Evolutionary conservation across 2,888 invertebrate genomes (phyloP), one percentile per base, ranked within the genome.

Genomic region (Gryllus longicercus): DNA sequence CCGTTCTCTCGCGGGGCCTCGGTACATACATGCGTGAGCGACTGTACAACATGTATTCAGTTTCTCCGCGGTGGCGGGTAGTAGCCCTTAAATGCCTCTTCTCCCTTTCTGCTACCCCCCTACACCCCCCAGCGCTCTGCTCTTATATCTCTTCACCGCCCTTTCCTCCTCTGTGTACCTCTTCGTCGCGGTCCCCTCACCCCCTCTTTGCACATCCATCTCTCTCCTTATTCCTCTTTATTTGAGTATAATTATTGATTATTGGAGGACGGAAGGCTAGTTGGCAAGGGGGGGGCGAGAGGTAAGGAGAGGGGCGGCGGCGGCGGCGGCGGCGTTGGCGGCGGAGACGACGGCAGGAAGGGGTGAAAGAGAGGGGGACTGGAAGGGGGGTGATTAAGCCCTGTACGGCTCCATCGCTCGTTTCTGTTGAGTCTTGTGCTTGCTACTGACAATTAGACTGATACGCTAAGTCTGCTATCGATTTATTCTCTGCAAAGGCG

Each of bases 321-420:
- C 81, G 83, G 82, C 82, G 83, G 84, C 14, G 77, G 77, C 12
- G 21, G n/a, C 21, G 84, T 83, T 11, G 63, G 14, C 85, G 85
- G 84, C 84, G 85, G 84, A 84, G 83, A 82, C 81, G 80, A 77
- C 81, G 81, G 80, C 77, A 86, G 83, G 82, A 83, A 82, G 80
- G 82, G 82, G 82, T 82, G 83, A 82, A 83, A 83, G 84, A 85
- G 84, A 84, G 84, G 84, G 83, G 82, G 83, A 82, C 85, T 84
- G 85, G 84, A 84, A 86, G 86, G 84, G 86, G 86, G 87, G 88
- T 90, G 89, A 90, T 90, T 89, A 89, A 90, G 89, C 89, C 89
- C 88, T 89, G 88, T 89, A 77, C 77, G 89, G 88, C 88, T 87
- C 80, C 82, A 82, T 82, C 80, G 77, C 80, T 75, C 78, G 63